Base-by-base conservation (phyloP, 1,140 invertebrate genomes). In the Zaprionus kolodkinae region DNA sequence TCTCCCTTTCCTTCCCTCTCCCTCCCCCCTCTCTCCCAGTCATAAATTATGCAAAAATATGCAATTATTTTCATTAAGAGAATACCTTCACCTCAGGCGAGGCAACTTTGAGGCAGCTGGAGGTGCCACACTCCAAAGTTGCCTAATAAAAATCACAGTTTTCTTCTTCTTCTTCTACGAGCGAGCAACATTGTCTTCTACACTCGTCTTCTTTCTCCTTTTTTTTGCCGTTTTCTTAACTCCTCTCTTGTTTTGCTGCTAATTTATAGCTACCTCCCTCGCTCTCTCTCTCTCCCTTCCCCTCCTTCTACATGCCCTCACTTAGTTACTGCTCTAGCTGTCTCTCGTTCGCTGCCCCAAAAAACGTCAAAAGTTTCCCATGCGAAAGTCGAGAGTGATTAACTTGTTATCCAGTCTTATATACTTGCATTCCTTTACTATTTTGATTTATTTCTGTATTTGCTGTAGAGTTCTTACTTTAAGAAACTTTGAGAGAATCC, bases 51-150 rank as follows among this genome's bases (percentile, higher is more conserved):
- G 76, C 77, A 80, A 70, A 81, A 80, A 87, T 88, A 77, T 84
- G 83, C 85, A 88, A 87, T 87, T 87, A 88, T 87, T 84, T 88
- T 64, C 83, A 87, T 87, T 78, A 88, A 80, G 72, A 77, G 63
- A 61, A 82, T 65, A 62, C 73, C 66, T 71, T 50, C 54, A 27
- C 35, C 67, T 21, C 21, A 21, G 21, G 21, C 21, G 21, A 21
- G 21, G 21, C 21, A 21, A 21, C 21, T 21, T 36, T 35, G 36
- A 10, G 12, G 15, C 33, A 63, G 40, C 11, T 61, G 33, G 27
- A 55, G 55, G 55, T 59, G 57, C 21, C 21, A 21, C 27, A 30
- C 27, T 30, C 57, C 55, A 72, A 65, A 67, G 10, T 72, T 52
- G 17, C 45, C 64, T 54, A 55, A 72, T 61, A 67, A 59, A 72